Evolutionary conservation across 2,888 invertebrate species (phyloP).

Genomic region (Diarsia rubi): DNA sequence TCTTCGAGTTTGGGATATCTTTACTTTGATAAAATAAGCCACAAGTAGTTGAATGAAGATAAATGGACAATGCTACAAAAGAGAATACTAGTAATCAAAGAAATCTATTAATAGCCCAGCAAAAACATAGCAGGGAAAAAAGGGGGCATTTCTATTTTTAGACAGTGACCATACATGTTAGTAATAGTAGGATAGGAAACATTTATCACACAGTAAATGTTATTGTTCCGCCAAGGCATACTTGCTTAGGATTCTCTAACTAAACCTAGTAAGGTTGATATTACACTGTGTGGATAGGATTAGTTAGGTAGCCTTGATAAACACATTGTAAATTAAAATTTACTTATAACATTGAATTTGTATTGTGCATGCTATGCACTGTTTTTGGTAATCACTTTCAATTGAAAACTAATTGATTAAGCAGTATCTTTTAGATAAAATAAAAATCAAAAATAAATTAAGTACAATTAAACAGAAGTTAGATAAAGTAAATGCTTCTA

Average conservation of each 20-base stretch:
- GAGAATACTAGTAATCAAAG: conserved; percentile 24
- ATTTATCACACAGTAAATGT: conserved; percentile 16
- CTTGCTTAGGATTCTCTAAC: not conserved
- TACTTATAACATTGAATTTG: not conserved
- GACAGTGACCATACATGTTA: not conserved
- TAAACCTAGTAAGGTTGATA: conserved; percentile 3
- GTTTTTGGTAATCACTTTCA: not conserved
- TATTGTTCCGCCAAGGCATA: conserved; percentile 14
- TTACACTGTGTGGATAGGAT: not conserved
- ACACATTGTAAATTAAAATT: not conserved
- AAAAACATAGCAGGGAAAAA: conserved; percentile 26
- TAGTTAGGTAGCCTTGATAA: not conserved
- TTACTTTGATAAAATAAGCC: not conserved
- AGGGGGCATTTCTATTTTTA: conserved; percentile 48
- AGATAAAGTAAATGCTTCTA: conserved; percentile 24
- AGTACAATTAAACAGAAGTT: conserved; percentile 5
- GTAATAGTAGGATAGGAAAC: conserved; percentile 3
- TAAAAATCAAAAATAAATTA: not conserved
- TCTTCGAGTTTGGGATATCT: not conserved
- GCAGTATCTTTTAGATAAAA: conserved; percentile 2
- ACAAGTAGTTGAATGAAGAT: not conserved
- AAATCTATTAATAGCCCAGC: conserved; percentile 20
- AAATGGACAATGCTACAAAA: conserved; percentile 9
- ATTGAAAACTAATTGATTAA: conserved; percentile 7
- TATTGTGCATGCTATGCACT: not conserved